These are phyloP conservation scores for Drosophila affinis DNA, from an alignment of 2,888 invertebrate species.

Conservation along the genomic window DNA sequence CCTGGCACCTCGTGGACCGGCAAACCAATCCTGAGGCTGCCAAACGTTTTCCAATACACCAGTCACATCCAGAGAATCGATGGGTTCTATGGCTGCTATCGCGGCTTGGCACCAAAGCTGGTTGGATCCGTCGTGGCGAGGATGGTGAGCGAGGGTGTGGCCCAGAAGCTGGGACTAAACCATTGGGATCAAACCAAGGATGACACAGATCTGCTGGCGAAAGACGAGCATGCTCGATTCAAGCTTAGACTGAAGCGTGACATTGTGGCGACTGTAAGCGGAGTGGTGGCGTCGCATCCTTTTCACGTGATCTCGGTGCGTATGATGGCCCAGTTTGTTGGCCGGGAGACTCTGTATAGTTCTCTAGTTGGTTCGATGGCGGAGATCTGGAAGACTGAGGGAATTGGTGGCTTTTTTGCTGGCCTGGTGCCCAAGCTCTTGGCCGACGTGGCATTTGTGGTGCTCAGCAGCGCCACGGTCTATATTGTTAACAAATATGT, in stretches of 20 bases:
- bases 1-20: conserved; percentile 91
- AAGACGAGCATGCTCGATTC: conserved; percentile 84
- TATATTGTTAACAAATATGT: conserved; percentile 92
- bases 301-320: conserved; percentile 95
- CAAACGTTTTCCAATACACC: conserved; percentile 95
- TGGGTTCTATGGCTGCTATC: conserved; percentile 94
- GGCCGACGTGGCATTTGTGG: conserved; percentile 92
- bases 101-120: conserved; percentile 92
- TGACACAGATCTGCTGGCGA: conserved; percentile 84
- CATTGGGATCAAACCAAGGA: conserved; percentile 81
- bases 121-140: conserved; percentile 87
- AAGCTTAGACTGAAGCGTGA: conserved; percentile 86
- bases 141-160: conserved; percentile 81
- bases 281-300: conserved; percentile 94
- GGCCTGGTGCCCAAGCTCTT: conserved; percentile 94
- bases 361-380: conserved; percentile 88
- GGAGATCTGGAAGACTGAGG: conserved; percentile 94
- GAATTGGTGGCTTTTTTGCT: conserved; percentile 93
- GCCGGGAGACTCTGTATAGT: conserved; percentile 90
- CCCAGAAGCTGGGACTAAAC: conserved; percentile 74
- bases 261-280: conserved; percentile 89
- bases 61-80: conserved; percentile 92
- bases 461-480: conserved; percentile 90
- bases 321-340: conserved; percentile 97
- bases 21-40: conserved; percentile 91